Evolutionary conservation across 2,113 vertebrate genomes (phyloP).

Genomic region (Xiphophorus couchianus): DNA sequence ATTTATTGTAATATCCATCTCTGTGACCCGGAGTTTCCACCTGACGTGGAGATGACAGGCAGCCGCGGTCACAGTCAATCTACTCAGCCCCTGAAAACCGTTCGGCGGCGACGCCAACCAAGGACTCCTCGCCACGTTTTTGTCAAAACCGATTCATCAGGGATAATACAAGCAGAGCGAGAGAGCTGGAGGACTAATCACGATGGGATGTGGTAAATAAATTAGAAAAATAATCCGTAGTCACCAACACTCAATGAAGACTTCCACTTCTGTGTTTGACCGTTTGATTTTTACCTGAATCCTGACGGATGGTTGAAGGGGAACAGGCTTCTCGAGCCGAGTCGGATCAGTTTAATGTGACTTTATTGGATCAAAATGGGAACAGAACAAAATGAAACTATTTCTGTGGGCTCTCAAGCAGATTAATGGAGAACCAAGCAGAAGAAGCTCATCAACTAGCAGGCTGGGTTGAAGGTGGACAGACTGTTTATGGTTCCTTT

Average conservation of each 20-base stretch:
- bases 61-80: conserved; percentile 52
- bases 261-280: conserved; percentile 28
- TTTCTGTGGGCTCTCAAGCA: too few species aligned
- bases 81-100: conserved; percentile 28
- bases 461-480: too few species aligned
- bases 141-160: conserved; percentile 61
- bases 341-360: too few species aligned
- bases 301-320: background rate
- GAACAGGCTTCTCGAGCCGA: background rate
- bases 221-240: conserved; percentile 43
- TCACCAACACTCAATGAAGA: conserved; percentile 23
- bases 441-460: too few species aligned
- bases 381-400: too few species aligned
- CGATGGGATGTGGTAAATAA: conserved; percentile 47
- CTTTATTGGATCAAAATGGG: too few species aligned
- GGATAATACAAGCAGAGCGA: conserved; percentile 43
- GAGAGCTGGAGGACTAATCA: conserved; percentile 40
- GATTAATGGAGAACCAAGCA: too few species aligned
- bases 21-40: conserved; percentile 48
- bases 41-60: conserved; percentile 48
- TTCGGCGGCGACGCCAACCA: background rate
- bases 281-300: background rate
- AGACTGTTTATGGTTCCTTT: too few species aligned
- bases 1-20: conserved; percentile 68
- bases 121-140: conserved; percentile 16